Evolutionary conservation across 2,113 vertebrate species (phyloP), one percentile per base, ranked within the genome.

Genomic region (Myrmecobius fasciatus): DNA sequence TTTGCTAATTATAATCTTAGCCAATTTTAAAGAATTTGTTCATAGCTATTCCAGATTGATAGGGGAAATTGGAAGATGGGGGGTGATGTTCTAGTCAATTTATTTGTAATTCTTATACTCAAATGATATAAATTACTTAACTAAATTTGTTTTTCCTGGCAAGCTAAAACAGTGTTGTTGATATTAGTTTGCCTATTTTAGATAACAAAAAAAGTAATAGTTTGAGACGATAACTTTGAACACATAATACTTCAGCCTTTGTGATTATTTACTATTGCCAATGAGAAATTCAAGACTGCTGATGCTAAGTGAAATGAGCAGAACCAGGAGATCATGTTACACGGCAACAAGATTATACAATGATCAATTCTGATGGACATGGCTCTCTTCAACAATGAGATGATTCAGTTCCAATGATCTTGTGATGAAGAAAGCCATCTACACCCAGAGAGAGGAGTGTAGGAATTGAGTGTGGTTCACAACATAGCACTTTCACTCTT

Each of bases 1-100:
- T 67, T 95, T 96, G 56, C 53, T 94, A 94, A 91, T 47, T 96
- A 49, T 53, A 92, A 93, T 93, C 43, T 94, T 96, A 92, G 36
- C 90, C 95, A 96, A 96, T 83, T 25, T 93, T 47, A 97, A 96
- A 75, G 96, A 51, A 90, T 52, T 90, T 97, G 88, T 94, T 95
- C 93, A 67, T 53, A 93, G 10, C n/a, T 54, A 1, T 92, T 96
- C 97, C 60, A 90, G 89, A 25, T 92, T 96, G 52, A 89, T 96
- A 51, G 96, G 89, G 90, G 96, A 96, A 90, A 26, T 47, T 24
- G 25, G 10, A 14, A 75, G 52, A 75, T 52, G 28, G 89, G 28
- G 89, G 52, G 7, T 52, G 25, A 93, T 93, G 46, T 95, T 97
- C 94, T 89, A 75, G 93, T 96, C 52, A 46, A 53, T 36, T 36